Base-by-base conservation (phyloP, 2,797 vertebrate species). In the Bovichtus diacanthus region DNA sequence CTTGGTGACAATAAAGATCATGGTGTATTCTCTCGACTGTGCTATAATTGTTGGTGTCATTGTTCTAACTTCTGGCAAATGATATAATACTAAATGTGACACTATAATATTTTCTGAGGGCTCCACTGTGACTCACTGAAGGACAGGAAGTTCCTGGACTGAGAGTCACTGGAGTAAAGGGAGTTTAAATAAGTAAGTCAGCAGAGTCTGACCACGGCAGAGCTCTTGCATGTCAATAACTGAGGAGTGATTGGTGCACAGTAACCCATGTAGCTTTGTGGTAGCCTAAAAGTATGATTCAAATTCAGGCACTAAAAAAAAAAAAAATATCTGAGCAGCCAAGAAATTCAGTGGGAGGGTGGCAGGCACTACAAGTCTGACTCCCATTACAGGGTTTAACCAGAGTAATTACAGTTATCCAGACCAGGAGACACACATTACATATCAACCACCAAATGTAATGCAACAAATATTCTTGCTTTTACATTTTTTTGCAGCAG, bases 61-160 rank as follows among this genome's bases (percentile, higher is more conserved):
- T 92, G 90, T 91, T 91, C 78, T 70, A 49, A 79, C 59, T 66
- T 82, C 44, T 83, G 78, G 67, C 31, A 64, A 70, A 83, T 83
- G n/a, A 87, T 79, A 69, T 70, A 54, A 86, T 77, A 19, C 49
- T 77, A 60, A 70, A 79, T 58, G 79, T 70, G 66, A 76, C 41
- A 61, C 6, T 47, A 54, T 7, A 47, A 55, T 62, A 38, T 44
- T 62, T 23, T 64, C 34, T 65, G 43, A 21, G n/a, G 56, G 50
- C 27, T 23, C 34, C 27, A 11, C 27, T 38, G 51, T 74, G 65
- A 72, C 56, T 66, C 71, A 31, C 12, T 36, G 53, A n/a, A 70
- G 51, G 36, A 66, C 75, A 78, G 70, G 74, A 71, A 74, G 78
- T 69, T 74, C 70, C 29, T 50, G 41, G 65, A 73, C 46, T 55